Base-by-base conservation (phyloP, 2,113 vertebrate genomes). In the Coregonus clupeaformis region DNA sequence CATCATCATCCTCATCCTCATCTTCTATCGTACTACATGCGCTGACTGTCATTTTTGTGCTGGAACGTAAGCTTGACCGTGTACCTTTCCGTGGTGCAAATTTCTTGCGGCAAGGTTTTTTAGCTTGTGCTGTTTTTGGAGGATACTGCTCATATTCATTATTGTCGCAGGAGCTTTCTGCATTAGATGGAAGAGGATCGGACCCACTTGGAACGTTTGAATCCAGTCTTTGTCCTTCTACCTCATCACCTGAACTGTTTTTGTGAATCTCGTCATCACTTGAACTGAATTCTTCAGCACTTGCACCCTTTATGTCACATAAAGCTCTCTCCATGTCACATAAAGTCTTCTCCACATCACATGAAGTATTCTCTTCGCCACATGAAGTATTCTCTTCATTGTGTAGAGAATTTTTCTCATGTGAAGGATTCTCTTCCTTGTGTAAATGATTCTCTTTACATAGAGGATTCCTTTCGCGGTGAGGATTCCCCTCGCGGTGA, bases 401-500 rank as follows among this genome's bases (percentile, higher is more conserved):
- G 57, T 24, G 57, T 16, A 20, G 1, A 67, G 18, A 3, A 4
- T 65, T 18, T 65, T 20, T 14, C 25, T 25, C 60, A 22, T 24
- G n/a, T 62, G n/a, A 25, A 25, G 13, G 25, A 29, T 18, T 75
- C 82, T 86, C 85, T 63, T 63, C 14, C 22, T 14, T 25, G 20
- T 24, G 20, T 62, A 22, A 25, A 25, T 13, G 1, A 25, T 25
- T 75, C 83, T 86, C 85, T 90, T 84, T 83, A 9, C 90, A 76
- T 85, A 82, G 84, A 86, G 87, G 88, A 85, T 77, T 85, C 80
- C 79, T 84, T 71, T 88, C 75, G 36, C 36, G 36, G 36, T 42
- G 36, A 42, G 36, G 9, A 42, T 42, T 42, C 36, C 36, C 11
- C 89, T 82, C 82, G 24, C 90, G 77, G 36, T 42, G 36, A 42